Evolutionary conservation across 2,888 invertebrate genomes (phyloP), one percentile per base, ranked within the genome.

Genomic region (Dryocosmus kuriphilus): DNA sequence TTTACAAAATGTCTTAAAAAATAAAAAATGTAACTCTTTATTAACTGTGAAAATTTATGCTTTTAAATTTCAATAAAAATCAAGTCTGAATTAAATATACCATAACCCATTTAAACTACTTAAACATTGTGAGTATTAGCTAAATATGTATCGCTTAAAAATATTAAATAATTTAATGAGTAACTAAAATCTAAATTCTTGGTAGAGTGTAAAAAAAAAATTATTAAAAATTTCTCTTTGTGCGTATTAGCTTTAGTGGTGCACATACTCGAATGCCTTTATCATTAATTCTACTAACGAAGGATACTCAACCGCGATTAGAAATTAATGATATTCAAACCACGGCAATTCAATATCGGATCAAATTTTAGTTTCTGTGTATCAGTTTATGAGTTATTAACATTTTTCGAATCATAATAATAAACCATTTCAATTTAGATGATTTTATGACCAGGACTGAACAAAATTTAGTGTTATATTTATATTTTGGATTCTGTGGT

Each of bases 231-330:
- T n/a, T 8, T n/a, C 8, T 51, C 9, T 63, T 22, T 22, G n/a
- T 63, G 8, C n/a, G 22, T 35, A 63, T 71, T 24, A 46, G 19
- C 14, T 71, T 71, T 19, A 46, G 5, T 30, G 19, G 41, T 51
- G n/a, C 41, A 71, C 24, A 22, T 41, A 67, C 32, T 61, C 16
- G 41, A 24, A 41, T 41, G 19, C 51, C 27, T 46, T 27, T 46
- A 51, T 30, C n/a, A 30, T 51, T 71, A 51, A 71, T 51, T 71
- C 19, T 19, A 27, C 71, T 51, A 71, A 71, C 71, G 71, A 71
- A 71, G 30, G 71, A 51, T 27, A 67, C 41, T 67, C 41, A 46
- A 27, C 19, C 41, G 67, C 27, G 71, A 71, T 71, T 71, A 71
- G 30, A 51, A 46, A 71, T 71, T 71, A 71, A 51, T 71, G 51